These are phyloP conservation scores for Cygnus olor DNA, from an alignment of 2,797 vertebrate species.

Conservation along the genomic window DNA sequence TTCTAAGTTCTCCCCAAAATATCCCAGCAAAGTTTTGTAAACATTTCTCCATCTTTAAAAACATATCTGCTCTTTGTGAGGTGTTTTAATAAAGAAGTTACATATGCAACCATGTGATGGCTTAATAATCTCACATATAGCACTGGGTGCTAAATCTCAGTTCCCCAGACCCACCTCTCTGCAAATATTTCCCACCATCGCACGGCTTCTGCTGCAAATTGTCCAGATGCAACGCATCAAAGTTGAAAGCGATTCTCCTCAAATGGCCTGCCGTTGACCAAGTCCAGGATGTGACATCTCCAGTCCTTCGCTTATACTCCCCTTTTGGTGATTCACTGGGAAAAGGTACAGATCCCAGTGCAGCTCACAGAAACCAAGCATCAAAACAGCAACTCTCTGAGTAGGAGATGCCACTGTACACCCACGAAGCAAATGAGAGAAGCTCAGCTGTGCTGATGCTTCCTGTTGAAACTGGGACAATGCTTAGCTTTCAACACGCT, in stretches of 20 bases:
- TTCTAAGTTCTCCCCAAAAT: slow-evolving; percentile 27
- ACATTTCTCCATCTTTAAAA: slow-evolving; percentile 4
- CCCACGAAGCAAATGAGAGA: background rate
- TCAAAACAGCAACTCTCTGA: background rate
- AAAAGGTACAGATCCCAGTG: background rate
- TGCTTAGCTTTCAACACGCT: background rate
- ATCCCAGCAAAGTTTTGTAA: slow-evolving; percentile 10
- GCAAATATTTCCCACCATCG: background rate
- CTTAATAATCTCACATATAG: background rate
- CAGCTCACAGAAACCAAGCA: background rate
- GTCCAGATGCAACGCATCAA: background rate
- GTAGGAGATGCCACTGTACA: background rate
- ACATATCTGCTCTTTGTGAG: background rate
- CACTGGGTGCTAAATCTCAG: background rate
- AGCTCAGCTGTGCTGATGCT: background rate
- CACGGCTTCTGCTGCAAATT: background rate
- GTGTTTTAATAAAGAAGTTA: background rate
- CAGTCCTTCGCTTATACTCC: background rate
- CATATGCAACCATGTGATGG: background rate
- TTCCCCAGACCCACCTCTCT: background rate
- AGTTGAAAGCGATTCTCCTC: background rate
- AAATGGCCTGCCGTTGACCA: background rate
- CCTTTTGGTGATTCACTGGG: background rate
- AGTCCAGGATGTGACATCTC: background rate
- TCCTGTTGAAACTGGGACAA: slow-evolving; percentile 25